phyloP scores from a whole-genome alignment of 2,888 invertebrate genomes.

The Parthenolecanium corni region DNA sequence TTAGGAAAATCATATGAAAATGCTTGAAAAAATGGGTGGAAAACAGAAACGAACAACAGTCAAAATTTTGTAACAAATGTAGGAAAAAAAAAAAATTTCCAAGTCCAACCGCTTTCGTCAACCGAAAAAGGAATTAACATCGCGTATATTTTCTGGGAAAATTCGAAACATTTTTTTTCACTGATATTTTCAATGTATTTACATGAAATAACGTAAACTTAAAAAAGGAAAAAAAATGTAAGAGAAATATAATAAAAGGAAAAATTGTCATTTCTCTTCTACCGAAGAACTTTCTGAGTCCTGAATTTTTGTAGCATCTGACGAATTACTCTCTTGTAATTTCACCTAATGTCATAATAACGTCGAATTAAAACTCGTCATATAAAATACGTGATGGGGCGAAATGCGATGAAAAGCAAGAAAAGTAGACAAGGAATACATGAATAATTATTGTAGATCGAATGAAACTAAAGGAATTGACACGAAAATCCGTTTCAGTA shows the following conservation, averaged over 20 bases:
- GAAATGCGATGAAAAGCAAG: too few relatives aligned
- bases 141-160: not conserved
- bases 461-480: not conserved
- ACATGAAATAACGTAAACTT: not conserved
- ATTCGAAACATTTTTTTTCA: not conserved
- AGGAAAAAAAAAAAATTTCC: not conserved
- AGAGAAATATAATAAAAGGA: not conserved
- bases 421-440: too few relatives aligned
- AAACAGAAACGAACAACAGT: not conserved
- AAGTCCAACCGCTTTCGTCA: not conserved
- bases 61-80: not conserved
- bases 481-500: not conserved
- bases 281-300: conserved; percentile 14
- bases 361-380: too few relatives aligned
- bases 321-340: conserved; percentile 11
- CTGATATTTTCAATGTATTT: not conserved
- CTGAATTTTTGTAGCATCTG: not conserved
- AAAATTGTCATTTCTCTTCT: conserved; percentile 25
- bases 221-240: not conserved
- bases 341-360: conserved; percentile 7
- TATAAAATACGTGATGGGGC: too few relatives aligned
- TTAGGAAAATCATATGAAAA: not conserved
- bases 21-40: not conserved
- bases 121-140: not conserved
- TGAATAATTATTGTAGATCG: too few relatives aligned